Base-by-base conservation (phyloP, 2,113 vertebrate genomes). In the Brachyhypopomus occidentalis region DNA sequence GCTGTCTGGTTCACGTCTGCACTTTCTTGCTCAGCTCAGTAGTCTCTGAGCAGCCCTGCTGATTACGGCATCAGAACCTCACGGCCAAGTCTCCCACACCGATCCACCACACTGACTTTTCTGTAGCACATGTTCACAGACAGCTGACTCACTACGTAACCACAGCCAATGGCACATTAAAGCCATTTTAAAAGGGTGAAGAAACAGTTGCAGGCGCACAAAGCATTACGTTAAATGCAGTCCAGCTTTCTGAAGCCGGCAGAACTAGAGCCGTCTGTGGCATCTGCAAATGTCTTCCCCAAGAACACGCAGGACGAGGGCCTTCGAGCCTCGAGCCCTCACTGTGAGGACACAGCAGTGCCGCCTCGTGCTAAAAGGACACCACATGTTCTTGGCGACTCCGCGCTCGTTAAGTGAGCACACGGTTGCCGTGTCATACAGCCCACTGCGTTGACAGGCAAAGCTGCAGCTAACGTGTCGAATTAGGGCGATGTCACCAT, bases 391-490 rank as follows among this genome's bases (percentile, higher is more conserved):
- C 75, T 64, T 77, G 41, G 75, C 67, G 63, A 9, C 6, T 25
- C 0, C 6, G n/a, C 3, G 3, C 73, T 23, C 12, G 72, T 81
- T 58, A 66, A 22, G 48, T 4, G 19, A 75, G 30, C 67, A 6
- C 36, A 9, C 22, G 23, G 23, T 69, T 45, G 62, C 55, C 3
- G 9, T 3, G 25, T 30, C 22, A 14, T 52, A 64, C 11, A 62
- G n/a, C 17, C 41, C 36, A 66, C 52, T 73, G 52, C 23, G 25
- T 48, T 72, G 19, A 82, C 41, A 63, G 67, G 59, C 72, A 69
- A 62, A 64, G 22, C 80, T 58, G 45, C 58, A 82, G 55, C 62
- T 72, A 20, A 23, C 22, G 72, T 58, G 58, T 66, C 5, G 14
- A 36, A 48, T 48, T n/a, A 23, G 56, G 36, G 55, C 27, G 27